A percentile compares a stretch with the other conserved stretches of the same genome.
These are phyloP conservation scores for Bradypus variegatus DNA, from an alignment of 2,797 vertebrate genomes.

Conservation along the genomic window DNA sequence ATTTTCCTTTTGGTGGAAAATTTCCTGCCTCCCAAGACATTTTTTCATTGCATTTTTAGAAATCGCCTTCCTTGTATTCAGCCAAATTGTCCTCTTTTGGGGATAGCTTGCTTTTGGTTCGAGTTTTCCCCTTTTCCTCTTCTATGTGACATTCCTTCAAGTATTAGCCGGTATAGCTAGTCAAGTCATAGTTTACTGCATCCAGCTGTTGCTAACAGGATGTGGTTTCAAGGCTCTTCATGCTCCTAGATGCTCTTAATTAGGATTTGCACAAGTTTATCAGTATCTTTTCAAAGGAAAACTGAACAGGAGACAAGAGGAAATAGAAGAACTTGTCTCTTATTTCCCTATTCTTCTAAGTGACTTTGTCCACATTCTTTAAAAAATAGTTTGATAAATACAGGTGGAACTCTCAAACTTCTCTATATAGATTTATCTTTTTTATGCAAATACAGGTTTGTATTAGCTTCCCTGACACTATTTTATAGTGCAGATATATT, in stretches of 20 bases:
- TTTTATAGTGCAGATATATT: background rate
- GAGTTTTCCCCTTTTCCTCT: background rate
- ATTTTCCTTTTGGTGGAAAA: background rate
- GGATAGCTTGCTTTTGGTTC: background rate
- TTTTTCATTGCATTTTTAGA: background rate
- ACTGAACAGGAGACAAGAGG: background rate
- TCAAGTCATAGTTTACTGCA: background rate
- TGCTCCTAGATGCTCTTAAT: background rate
- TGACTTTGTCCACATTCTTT: background rate
- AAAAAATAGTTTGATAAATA: background rate
- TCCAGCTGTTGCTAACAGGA: background rate
- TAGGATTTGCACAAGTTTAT: background rate
- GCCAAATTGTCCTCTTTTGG: background rate
- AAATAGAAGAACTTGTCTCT: background rate
- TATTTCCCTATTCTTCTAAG: background rate
- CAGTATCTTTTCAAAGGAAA: conserved; percentile 12
- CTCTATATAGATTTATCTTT: conserved; percentile 19
- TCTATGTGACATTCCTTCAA: background rate
- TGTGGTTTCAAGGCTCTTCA: background rate
- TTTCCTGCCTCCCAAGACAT: background rate
- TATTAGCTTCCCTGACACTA: conserved; percentile 1
- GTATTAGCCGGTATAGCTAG: background rate
- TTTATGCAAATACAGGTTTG: conserved; percentile 18
- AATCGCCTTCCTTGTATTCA: background rate
- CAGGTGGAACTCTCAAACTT: background rate